Base-by-base conservation (phyloP, 2,113 vertebrate species). In the Myrmophylax atrothorax region DNA sequence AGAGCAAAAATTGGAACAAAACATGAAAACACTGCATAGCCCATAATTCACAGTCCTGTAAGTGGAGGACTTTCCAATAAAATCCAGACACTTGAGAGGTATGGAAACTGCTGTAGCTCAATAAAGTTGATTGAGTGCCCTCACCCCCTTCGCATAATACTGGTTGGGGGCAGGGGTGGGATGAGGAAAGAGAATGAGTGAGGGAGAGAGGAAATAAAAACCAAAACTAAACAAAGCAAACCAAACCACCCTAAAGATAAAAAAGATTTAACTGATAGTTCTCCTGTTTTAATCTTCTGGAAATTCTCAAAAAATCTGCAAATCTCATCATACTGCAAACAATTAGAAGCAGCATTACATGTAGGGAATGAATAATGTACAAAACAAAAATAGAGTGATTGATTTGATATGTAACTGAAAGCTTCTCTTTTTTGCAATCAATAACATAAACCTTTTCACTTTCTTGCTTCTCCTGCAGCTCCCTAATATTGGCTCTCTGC, bases 61-160 rank as follows among this genome's bases (percentile, higher is more conserved):
- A 77, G 68, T 76, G 74, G 69, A 94, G 26, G 49, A 87, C 40
- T 96, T 94, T 84, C 75, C 72, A 88, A 93, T 94, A 96, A 89
- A 96, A 74, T 62, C 35, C 29, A 70, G 85, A 81, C 72, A 68
- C 59, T 85, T 90, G 55, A 93, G 77, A 92, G 66, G 52, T 90
- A 83, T 87, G 60, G 59, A 86, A 88, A 93, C 60, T 78, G 87
- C 58, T 77, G 66, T 85, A 82, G n/a, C 62, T 89, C 90, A 90
- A 70, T 96, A 95, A 95, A 94, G 53, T 86, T 94, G 87, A 95
- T 87, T 86, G 87, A 97, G 66, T 89, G 55, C 58, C 53, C 42
- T 95, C 35, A 84, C 7, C 18, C 56, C 19, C 19, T 85, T 91
- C 55, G 76, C 31, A 85, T 7, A 93, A 20, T 49, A 44, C 38